Evolutionary conservation across 1,140 invertebrate species (phyloP).

Genomic region (Arctopsyche grandis): DNA sequence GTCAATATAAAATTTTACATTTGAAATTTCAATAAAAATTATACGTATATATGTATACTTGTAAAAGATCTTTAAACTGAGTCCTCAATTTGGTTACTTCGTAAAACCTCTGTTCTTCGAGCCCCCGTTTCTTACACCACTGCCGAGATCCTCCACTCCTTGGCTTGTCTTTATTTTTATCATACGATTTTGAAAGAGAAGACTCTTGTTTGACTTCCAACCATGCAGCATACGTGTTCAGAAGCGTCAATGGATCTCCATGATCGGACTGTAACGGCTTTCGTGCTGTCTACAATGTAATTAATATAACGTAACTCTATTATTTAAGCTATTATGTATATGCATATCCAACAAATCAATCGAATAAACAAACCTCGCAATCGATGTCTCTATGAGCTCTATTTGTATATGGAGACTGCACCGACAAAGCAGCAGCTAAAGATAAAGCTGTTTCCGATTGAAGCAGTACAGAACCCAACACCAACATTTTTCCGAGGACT

Average conservation of each 20-base stretch:
- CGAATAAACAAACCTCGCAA: conserved; percentile 69
- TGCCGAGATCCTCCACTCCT: conserved; percentile 68
- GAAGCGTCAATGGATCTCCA: conserved; percentile 93
- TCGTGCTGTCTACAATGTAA: conserved; percentile 72
- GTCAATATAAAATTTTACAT: too few species aligned
- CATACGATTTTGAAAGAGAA: conserved; percentile 47
- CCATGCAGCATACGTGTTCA: conserved; percentile 93
- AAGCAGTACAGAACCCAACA: conserved; percentile 90
- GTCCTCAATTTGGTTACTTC: conserved; percentile 92
- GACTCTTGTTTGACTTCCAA: conserved; percentile 76
- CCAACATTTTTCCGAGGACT: conserved; percentile 94
- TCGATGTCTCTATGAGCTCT: conserved; percentile 87
- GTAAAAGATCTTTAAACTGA: conserved; percentile 88
- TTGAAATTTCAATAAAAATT: conserved; percentile 48
- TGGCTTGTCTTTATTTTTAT: conserved; percentile 35
- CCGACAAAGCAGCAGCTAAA: conserved; percentile 90
- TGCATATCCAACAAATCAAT: not conserved
- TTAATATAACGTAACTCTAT: not conserved
- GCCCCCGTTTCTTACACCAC: conserved; percentile 88
- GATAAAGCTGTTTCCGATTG: conserved; percentile 93
- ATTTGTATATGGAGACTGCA: conserved; percentile 93
- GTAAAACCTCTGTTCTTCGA: conserved; percentile 97
- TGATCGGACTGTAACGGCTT: conserved; percentile 90
- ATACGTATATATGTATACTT: conserved; percentile 66
- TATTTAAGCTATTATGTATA: not conserved